These are phyloP conservation scores for Cyphomyrus plagiostoma DNA, from an alignment of 2,113 vertebrate species.

Conservation along the genomic window DNA sequence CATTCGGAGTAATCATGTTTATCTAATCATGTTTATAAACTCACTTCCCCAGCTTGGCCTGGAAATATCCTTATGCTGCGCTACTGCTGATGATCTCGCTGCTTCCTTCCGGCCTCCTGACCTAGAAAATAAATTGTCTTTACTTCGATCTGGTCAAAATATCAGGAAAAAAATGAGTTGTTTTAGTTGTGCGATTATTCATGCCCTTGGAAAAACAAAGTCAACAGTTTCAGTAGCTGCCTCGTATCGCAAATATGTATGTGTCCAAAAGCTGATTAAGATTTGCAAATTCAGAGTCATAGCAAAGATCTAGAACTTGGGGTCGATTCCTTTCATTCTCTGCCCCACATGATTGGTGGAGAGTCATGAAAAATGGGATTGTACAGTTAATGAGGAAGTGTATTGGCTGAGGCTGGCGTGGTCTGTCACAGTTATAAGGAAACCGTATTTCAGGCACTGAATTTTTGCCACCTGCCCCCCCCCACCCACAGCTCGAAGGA, in stretches of 20 bases:
- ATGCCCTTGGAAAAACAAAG: slow-evolving; percentile 62
- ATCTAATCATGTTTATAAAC: slow-evolving; percentile 5
- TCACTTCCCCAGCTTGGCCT: neutral
- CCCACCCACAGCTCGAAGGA: too few relatives aligned
- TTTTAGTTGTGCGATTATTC: slow-evolving; percentile 68
- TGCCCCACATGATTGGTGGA: neutral
- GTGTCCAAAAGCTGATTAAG: neutral
- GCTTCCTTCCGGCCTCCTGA: slow-evolving; percentile 56
- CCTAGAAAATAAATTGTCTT: slow-evolving; percentile 70
- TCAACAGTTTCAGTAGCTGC: slow-evolving; percentile 71
- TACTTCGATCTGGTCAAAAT: slow-evolving; percentile 64
- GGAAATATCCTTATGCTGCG: slow-evolving; percentile 35
- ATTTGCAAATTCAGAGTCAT: neutral
- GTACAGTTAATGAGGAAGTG: neutral
- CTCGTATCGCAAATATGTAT: slow-evolving; percentile 46
- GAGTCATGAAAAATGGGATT: neutral
- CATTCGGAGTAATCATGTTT: slow-evolving; percentile 1
- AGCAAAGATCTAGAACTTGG: neutral
- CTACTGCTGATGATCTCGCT: slow-evolving; percentile 49
- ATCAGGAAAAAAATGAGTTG: slow-evolving; percentile 62
- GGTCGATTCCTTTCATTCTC: neutral
- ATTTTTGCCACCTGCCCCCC: neutral
- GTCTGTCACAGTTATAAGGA: neutral
- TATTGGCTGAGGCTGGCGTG: neutral
- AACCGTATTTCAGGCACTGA: neutral